Conservation (phyloP, 2,888 invertebrate species). For the Phaonia tiefii region DNA sequence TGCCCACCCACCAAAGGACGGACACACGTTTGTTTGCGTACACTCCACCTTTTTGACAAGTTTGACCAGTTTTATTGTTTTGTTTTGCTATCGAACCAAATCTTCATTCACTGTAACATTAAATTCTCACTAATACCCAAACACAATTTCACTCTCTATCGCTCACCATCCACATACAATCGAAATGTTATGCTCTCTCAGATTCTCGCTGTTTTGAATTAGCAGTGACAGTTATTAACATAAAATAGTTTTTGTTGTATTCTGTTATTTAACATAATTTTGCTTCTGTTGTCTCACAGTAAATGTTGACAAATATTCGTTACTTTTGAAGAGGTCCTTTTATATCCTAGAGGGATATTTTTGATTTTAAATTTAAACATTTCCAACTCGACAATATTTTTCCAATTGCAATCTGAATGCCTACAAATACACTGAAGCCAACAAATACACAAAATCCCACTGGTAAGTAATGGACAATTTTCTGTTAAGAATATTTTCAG, state of each 20-base stretch:
- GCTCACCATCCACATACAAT: background rate
- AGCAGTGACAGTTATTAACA: background rate
- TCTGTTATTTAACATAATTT: background rate
- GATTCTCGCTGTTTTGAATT: background rate
- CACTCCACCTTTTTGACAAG: slow-evolving; percentile 36
- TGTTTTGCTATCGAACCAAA: slow-evolving; percentile 27
- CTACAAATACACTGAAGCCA: too few species aligned
- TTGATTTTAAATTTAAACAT: too few species aligned
- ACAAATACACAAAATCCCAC: too few species aligned
- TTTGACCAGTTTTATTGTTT: slow-evolving; percentile 17
- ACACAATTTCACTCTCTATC: background rate
- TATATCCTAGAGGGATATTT: too few species aligned
- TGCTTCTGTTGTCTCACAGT: too few species aligned
- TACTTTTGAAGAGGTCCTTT: too few species aligned
- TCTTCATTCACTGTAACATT: slow-evolving; percentile 35
- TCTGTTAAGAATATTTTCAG: too few species aligned
- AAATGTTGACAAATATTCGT: too few species aligned
- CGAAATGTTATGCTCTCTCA: background rate
- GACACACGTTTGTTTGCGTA: background rate
- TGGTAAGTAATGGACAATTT: background rate
- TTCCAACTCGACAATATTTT: too few species aligned
- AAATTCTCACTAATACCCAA: slow-evolving; percentile 4
- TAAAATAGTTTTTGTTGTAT: too few species aligned
- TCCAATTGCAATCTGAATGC: too few species aligned
- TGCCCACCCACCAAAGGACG: slow-evolving; percentile 1